phyloP scores from a whole-genome alignment of 2,797 vertebrate species.

The Holocentrus rufus region DNA sequence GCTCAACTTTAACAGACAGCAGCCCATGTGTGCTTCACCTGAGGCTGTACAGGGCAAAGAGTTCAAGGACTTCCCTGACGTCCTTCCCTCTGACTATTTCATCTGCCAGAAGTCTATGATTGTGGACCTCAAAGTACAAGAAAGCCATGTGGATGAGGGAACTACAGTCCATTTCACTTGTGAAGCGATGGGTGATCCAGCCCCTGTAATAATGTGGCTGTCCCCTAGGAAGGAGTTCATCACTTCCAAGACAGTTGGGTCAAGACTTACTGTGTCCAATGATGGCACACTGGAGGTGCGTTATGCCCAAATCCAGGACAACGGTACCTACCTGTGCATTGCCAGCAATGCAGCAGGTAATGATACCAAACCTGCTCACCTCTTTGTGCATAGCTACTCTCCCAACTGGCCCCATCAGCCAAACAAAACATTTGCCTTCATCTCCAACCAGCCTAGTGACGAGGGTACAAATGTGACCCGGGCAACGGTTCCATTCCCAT shows the following conservation, averaged over 20 bases:
- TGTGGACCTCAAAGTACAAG: conserved; percentile 91
- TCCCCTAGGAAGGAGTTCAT: conserved; percentile 96
- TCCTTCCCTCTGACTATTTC: conserved; percentile 90
- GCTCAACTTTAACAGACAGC: conserved; percentile 95
- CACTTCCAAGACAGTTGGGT: conserved; percentile 91
- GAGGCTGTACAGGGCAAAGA: conserved; percentile 93
- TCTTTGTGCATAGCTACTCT: conserved; percentile 98
- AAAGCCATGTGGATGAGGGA: conserved; percentile 95
- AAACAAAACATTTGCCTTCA: conserved; percentile 98
- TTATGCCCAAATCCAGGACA: conserved; percentile 98
- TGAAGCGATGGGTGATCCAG: conserved; percentile 92
- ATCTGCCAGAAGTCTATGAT: conserved; percentile 94
- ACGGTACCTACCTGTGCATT: conserved; percentile 96
- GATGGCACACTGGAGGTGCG: conserved; percentile 97
- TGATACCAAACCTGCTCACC: conserved; percentile 93
- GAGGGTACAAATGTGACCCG: conserved; percentile 93
- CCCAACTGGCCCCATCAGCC: conserved; percentile 98
- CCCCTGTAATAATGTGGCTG: conserved; percentile 93
- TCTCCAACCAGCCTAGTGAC: conserved; percentile 97
- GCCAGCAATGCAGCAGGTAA: conserved; percentile 98
- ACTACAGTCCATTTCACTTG: conserved; percentile 94
- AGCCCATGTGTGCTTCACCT: conserved; percentile 91
- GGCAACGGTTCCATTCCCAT: conserved; percentile 92
- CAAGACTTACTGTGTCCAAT: conserved; percentile 90
- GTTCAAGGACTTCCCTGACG: conserved; percentile 97